phyloP scores from a whole-genome alignment of 2,797 vertebrate genomes.

The Rhynchonycteris naso region DNA sequence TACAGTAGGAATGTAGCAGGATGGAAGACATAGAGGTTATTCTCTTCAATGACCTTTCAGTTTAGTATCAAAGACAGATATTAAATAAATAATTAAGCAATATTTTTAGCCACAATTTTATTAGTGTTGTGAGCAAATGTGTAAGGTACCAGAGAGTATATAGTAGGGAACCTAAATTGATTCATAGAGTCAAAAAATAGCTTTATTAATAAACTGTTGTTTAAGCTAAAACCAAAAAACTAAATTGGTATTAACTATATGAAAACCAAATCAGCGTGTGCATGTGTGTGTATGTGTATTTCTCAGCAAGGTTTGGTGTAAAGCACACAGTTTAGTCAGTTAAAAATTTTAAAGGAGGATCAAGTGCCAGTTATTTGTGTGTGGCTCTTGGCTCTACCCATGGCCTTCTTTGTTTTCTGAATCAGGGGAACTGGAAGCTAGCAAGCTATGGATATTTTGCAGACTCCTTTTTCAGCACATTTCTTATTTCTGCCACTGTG shows the following conservation, averaged over 20 bases:
- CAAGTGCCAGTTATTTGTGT: not conserved
- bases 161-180: not conserved
- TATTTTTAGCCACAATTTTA: slow-evolving; percentile 24
- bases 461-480: not conserved
- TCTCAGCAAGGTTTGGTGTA: not conserved
- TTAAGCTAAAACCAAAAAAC: slow-evolving; percentile 13
- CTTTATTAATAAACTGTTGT: not conserved
- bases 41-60: not conserved
- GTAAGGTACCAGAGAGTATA: not conserved
- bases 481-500: not conserved
- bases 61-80: not conserved
- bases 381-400: not conserved
- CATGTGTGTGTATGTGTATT: not conserved
- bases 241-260: not conserved
- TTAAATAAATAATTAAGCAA: slow-evolving; percentile 44
- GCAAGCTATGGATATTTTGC: not conserved
- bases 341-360: not conserved
- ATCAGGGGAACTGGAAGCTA: not conserved
- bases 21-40: not conserved
- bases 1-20: not conserved
- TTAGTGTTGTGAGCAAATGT: not conserved
- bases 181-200: not conserved
- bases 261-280: not conserved
- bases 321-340: not conserved
- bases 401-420: not conserved